These are phyloP conservation scores for Phorcus lineatus DNA, from an alignment of 2,888 invertebrate genomes.

Conservation along the genomic window DNA sequence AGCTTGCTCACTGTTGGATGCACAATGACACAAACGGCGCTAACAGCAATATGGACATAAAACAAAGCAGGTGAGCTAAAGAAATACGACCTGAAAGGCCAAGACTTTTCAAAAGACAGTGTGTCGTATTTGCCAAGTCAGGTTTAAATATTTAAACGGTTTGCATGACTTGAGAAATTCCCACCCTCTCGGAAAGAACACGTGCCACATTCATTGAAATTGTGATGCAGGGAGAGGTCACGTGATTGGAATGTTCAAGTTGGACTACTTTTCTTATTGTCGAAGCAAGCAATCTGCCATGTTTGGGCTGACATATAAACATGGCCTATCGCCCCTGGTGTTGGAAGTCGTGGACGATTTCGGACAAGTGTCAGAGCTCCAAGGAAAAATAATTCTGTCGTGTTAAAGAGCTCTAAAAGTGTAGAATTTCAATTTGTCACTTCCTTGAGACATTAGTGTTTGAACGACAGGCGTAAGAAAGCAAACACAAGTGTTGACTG, in stretches of 20 bases:
- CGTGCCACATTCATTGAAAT: background rate
- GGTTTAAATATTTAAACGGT: conserved; percentile 4
- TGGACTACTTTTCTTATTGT: background rate
- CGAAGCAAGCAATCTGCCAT: background rate
- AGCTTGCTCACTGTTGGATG: background rate
- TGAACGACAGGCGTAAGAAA: background rate
- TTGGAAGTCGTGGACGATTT: background rate
- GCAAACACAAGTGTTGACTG: background rate
- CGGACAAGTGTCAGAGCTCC: background rate
- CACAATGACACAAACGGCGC: background rate
- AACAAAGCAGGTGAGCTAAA: background rate
- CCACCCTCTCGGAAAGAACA: background rate
- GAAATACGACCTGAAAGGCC: background rate
- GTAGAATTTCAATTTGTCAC: background rate
- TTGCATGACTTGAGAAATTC: background rate
- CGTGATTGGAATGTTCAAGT: background rate
- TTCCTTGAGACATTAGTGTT: background rate
- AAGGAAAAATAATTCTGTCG: background rate
- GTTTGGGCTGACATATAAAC: background rate
- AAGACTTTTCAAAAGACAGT: background rate
- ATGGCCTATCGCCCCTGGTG: background rate
- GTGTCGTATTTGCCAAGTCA: background rate
- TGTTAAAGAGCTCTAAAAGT: background rate
- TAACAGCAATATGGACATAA: background rate
- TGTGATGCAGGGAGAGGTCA: background rate